Evolutionary conservation across 1,140 invertebrate species (phyloP), one percentile per base, ranked within the genome.

Genomic region (Euura lappo): DNA sequence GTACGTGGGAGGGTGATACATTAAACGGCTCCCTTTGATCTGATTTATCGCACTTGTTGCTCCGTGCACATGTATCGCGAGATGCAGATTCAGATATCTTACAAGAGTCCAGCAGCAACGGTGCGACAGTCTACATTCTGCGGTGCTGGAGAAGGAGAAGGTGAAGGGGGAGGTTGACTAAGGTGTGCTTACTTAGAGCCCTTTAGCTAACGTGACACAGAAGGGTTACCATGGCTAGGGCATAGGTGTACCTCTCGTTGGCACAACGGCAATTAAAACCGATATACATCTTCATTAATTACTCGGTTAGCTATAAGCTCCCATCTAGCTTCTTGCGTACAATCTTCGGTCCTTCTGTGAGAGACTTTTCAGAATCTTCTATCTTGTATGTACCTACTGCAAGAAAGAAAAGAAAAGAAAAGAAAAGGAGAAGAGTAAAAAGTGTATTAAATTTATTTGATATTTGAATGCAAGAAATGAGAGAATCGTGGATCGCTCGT

Each of bases 1-100:
- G 28, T 28, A 28, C 28, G 28, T 28, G 28, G 28, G 28, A 28
- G 28, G 51, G 13, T 60, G 51, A 4, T 11, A 60, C 8, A 47
- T 28, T 28, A 64, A 73, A 74, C 73, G 73, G 72, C 75, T 74
- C 71, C 70, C 28, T 60, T 72, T 74, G 75, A 78, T 78, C 75
- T 76, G 75, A 76, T 78, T 76, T 78, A 78, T 47, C 44, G 73
- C 42, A 65, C 45, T 8, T 65, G 70, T 70, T 28, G 69, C 64
- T n/a, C 65, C 72, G 28, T 28, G 28, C 28, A 28, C 28, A 28
- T 28, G 28, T 28, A 28, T 71, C 73, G 69, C 45, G 74, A 78
- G n/a, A 68, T 1, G 51, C 51, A 80, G 78, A 83, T 81, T 80
- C 79, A 81, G 76, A 82, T 81, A 80, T 80, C 68, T 76, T 74